Conservation (phyloP, 2,888 invertebrate genomes). For the Unio delphinus region DNA sequence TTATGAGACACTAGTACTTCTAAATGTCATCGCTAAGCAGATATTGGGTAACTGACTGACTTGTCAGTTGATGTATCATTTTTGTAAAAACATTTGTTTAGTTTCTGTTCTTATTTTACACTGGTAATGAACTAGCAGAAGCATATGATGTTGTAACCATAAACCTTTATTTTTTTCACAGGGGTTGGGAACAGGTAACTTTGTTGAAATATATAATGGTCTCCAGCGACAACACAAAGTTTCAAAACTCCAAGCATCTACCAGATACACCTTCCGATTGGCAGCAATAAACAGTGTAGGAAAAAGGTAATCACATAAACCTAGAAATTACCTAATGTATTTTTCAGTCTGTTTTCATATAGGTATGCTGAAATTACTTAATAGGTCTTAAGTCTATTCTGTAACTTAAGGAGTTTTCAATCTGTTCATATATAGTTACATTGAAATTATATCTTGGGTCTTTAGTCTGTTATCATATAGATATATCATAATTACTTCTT, state of each 20-base stretch:
- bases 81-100: neutral
- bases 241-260: conserved; percentile 83
- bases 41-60: too few relatives aligned
- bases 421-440: too few relatives aligned
- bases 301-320: conserved; percentile 72
- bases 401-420: too few relatives aligned
- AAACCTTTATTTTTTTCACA: conserved; percentile 18
- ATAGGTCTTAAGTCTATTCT: too few relatives aligned
- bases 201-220: conserved; percentile 82
- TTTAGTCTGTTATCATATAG: too few relatives aligned
- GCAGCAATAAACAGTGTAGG: conserved; percentile 88
- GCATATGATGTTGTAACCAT: neutral
- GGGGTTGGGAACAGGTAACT: conserved; percentile 75
- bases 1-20: too few relatives aligned
- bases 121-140: neutral
- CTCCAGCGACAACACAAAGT: conserved; percentile 84
- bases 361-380: too few relatives aligned
- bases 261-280: conserved; percentile 86
- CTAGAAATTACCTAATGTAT: too few relatives aligned
- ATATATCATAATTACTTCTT: too few relatives aligned
- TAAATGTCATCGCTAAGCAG: too few relatives aligned
- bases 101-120: neutral
- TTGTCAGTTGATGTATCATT: neutral
- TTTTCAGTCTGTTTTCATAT: too few relatives aligned
- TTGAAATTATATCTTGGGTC: too few relatives aligned